phyloP scores from a whole-genome alignment of 2,113 vertebrate genomes.

The Xenus cinereus region DNA sequence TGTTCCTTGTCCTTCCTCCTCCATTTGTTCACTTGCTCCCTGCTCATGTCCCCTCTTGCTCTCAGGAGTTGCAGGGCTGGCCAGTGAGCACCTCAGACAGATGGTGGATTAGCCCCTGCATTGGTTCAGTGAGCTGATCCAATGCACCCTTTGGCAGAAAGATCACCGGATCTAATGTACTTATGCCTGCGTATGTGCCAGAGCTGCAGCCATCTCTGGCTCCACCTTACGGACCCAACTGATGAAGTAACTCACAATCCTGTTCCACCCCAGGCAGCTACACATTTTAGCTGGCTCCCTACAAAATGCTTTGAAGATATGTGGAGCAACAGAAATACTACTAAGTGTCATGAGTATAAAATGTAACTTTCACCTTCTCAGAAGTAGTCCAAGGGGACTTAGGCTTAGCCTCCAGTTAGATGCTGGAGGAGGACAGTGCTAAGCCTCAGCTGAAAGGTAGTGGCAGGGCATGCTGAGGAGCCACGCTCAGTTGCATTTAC shows the following conservation, averaged over 20 bases:
- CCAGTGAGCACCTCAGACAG: not conserved
- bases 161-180: not conserved
- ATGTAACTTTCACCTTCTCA: not conserved
- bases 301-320: not conserved
- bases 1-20: not conserved
- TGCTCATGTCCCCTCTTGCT: not conserved
- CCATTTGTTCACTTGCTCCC: not conserved
- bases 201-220: not conserved
- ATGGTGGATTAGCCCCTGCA: not conserved
- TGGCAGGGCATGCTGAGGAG: rapidly evolving
- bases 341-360: not conserved
- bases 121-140: not conserved
- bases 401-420: not conserved
- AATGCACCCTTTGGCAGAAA: not conserved
- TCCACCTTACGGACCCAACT: not conserved
- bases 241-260: not conserved
- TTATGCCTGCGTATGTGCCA: not conserved
- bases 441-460: not conserved
- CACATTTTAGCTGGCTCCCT: not conserved
- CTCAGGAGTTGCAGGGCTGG: not conserved
- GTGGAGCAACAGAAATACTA: not conserved
- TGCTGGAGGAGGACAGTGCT: not conserved
- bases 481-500: not conserved
- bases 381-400: not conserved
- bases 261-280: not conserved